Base-by-base conservation (phyloP, 2,888 invertebrate species). In the Carterocephalus palaemon region DNA sequence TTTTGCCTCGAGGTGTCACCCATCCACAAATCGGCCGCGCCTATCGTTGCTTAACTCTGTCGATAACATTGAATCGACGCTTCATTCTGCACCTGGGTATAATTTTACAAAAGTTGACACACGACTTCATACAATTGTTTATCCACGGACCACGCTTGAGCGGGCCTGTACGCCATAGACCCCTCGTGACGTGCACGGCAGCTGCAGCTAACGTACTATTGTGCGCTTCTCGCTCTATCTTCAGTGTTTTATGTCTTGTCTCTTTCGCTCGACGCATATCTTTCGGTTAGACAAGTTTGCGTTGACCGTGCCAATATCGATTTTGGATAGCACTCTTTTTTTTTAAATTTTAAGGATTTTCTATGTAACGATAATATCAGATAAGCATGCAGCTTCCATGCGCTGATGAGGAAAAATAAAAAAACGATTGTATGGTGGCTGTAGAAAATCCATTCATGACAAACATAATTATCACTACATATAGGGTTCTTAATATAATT, bases 171-270 rank as follows among this genome's bases (percentile, higher is more conserved):
- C 53, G 51, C 60, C 78, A 73, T 79, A 75, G 75, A 66, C 73
- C 71, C 77, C 75, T 68, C 63, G 72, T 83, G 84, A 85, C 83
- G 84, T 81, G 65, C 64, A 55, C 70, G 83, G 72, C 85, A 85
- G 85, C 85, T 86, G 85, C 85, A 76, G 59, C 79, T 70, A 81
- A 83, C 82, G 82, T 78, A 76, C 71, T 67, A 63, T 62, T 53
- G 50, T 66, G 47, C 52, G 22, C 47, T 46, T 55, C 81, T 62
- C 77, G 57, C 51, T 85, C 76, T 61, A 50, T 52, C 73, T 41
- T 48, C 46, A 42, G 51, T 41, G 16, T 50, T 50, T 42, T 15
- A 33, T 53, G 15, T 47, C 36, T 58, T 50, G 45, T 80, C 77
- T 66, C 71, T 51, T 39, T 83, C 60, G 37, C 50, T 54, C 69